Percentiles rank a stretch among this genome's conserved stretches.
phyloP scores from a whole-genome alignment of 2,888 invertebrate species.

The Ornithoptera priamus region DNA sequence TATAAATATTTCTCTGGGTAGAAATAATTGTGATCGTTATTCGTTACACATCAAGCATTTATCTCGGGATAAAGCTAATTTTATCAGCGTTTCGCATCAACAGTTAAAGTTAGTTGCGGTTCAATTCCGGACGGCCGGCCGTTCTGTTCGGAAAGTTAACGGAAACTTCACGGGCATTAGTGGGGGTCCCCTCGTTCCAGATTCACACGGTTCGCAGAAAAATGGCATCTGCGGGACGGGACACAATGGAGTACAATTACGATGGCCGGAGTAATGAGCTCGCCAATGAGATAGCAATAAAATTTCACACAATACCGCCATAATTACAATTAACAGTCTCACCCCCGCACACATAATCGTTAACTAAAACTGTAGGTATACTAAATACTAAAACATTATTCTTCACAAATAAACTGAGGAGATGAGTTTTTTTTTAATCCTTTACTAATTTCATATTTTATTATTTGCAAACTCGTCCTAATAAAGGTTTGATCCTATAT shows the following conservation, averaged over 20 bases:
- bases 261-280: slow-evolving; percentile 61
- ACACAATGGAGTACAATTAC: slow-evolving; percentile 75
- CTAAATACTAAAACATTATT: no score
- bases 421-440: no score
- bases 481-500: no score
- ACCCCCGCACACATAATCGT: slow-evolving; percentile 70
- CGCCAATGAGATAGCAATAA: slow-evolving; percentile 78
- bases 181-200: slow-evolving; percentile 55
- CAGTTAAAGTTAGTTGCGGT: slow-evolving; percentile 18
- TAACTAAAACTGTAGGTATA: slow-evolving; percentile 48
- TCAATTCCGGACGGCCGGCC: slow-evolving; percentile 16
- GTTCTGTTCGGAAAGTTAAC: slow-evolving; percentile 41
- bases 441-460: no score
- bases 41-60: not conserved
- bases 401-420: no score
- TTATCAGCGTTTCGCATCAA: slow-evolving; percentile 21
- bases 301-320: slow-evolving; percentile 74
- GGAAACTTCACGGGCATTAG: slow-evolving; percentile 52
- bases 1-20: not conserved
- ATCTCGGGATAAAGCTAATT: slow-evolving; percentile 8
- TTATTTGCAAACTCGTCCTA: no score
- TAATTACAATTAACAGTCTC: slow-evolving; percentile 80
- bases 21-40: not conserved
- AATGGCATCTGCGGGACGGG: slow-evolving; percentile 52
- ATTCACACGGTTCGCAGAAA: slow-evolving; percentile 73